Conservation (phyloP, 2,797 vertebrate species). For the Argentina silus region DNA sequence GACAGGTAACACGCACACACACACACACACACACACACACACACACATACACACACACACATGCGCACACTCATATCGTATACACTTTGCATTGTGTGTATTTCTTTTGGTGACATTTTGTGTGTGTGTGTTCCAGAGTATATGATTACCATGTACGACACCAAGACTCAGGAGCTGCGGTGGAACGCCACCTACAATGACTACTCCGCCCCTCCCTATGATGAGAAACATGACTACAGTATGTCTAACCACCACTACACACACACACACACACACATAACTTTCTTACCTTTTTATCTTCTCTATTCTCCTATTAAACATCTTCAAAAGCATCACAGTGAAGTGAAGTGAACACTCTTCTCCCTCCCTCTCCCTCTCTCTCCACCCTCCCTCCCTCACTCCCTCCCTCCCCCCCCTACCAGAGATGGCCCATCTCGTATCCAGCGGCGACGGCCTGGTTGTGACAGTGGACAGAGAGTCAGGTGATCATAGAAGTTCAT, state of each 20-base stretch:
- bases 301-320: neutral
- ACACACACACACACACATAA: constrained; percentile 1
- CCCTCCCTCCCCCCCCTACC: neutral
- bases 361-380: neutral
- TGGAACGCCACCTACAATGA: constrained; percentile 95
- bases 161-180: constrained; percentile 86
- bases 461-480: constrained; percentile 97
- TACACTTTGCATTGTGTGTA: neutral
- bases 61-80: neutral
- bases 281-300: neutral
- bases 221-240: constrained; percentile 89
- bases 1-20: constrained; percentile 76
- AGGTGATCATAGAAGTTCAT: constrained; percentile 75
- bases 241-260: constrained; percentile 62
- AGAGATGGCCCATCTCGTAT: constrained; percentile 98
- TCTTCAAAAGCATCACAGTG: no score
- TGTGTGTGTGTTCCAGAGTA: constrained; percentile 81
- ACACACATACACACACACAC: constrained; percentile 4
- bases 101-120: neutral
- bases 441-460: constrained; percentile 95
- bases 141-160: constrained; percentile 95
- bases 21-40: constrained; percentile 1
- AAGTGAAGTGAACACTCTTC: neutral
- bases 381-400: neutral
- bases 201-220: constrained; percentile 85